Evolutionary conservation across 2,113 vertebrate genomes (phyloP), one percentile per base, ranked within the genome.

Genomic region (Thamnaconus septentrionalis): DNA sequence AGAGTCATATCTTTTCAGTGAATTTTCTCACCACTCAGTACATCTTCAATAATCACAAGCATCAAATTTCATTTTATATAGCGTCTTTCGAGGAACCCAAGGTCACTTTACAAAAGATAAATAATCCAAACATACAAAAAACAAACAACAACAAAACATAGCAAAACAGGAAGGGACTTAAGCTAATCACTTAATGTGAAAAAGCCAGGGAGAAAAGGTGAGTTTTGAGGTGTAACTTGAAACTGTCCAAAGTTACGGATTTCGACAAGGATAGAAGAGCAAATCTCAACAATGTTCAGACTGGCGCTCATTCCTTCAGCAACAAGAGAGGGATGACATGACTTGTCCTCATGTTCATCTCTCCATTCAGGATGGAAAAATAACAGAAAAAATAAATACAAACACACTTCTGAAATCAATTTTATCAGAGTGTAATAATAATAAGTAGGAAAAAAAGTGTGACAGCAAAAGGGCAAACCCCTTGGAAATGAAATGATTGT

Each of bases 11-110:
- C 86, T 92, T 94, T 91, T 95, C 94, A 89, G 93, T 93, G 94
- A 93, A 88, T 92, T 93, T 94, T 94, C 94, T 95, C 95, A n/a
- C n/a, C n/a, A n/a, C 94, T 95, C 94, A 94, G 93, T 91, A 94
- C 94, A 92, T 94, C 83, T 93, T 93, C 92, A 91, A 91, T 93
- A 92, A 93, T 94, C 95, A 93, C 94, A 94, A 94, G 95, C 94
- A 91, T 95, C 93, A 91, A 93, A 93, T n/a, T 86, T 87, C 76
- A 87, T 90, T 76, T 90, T 85, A 86, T 84, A n/a, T n/a, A n/a
- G n/a, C n/a, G n/a, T n/a, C n/a, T n/a, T n/a, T n/a, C n/a, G n/a
- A n/a, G n/a, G n/a, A n/a, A n/a, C n/a, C n/a, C n/a, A n/a, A n/a
- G n/a, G n/a, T n/a, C n/a, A n/a, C n/a, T n/a, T n/a, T n/a, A n/a